Base-by-base conservation (phyloP, 2,113 vertebrate species). In the Athene cunicularia region DNA sequence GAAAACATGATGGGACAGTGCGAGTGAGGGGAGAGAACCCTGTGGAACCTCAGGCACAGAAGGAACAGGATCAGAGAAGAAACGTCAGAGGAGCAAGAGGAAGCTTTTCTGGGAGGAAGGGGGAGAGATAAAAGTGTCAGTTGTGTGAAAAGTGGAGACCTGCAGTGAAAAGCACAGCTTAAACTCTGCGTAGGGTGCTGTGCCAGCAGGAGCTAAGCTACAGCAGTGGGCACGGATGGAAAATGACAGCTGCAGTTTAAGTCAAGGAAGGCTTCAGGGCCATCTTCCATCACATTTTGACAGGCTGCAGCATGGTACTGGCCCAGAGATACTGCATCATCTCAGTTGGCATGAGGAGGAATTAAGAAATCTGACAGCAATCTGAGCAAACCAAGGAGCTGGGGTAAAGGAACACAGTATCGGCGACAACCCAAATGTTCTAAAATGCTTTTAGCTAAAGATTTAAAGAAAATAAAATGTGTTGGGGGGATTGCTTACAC, bases 251-350 rank as follows among this genome's bases (percentile, higher is more conserved):
- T 97, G 97, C 75, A 56, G 56, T 94, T 90, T 92, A 72, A 93
- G 87, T 79, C 64, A 49, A 71, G 87, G 47, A 81, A 77, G 56
- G 88, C 75, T 90, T 95, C 92, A 70, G 92, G 90, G 93, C 95
- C 96, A 96, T 97, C 90, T 96, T 93, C 95, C 64, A 75, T 96
- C 93, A 93, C 68, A 19, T 94, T 97, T 96, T 96, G 96, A 95
- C 95, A 97, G 90, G 90, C 67, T 97, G 79, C 85, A 95, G 72
- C 7, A 5, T 84, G 90, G 85, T 90, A 83, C 72, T 94, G 76
- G 92, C 79, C 75, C 11, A 2, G 52, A 79, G 75, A 88, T 56
- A 50, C 79, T 58, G 75, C 67, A 68, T 88, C 87, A 39, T 86
- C 93, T 96, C 85, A 75, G 79, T 32, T 90, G 90, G 73, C 88